Evolutionary conservation across 2,888 invertebrate species (phyloP).

Genomic region (Erpobdella octoculata): DNA sequence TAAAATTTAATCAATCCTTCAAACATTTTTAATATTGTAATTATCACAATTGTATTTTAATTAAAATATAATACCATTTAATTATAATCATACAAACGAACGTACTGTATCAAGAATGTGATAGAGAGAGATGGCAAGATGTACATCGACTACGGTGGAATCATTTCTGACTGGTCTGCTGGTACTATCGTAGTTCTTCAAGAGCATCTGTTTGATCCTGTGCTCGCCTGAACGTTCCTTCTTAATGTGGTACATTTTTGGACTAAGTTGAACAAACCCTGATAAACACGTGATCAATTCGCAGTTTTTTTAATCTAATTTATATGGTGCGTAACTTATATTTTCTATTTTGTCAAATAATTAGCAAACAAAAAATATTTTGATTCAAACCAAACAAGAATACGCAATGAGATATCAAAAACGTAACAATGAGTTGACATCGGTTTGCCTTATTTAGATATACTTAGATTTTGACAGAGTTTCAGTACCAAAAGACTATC

Average conservation of each 20-base stretch:
- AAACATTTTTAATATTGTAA: neutral
- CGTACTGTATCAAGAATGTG: slow-evolving; percentile 30
- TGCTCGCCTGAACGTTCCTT: slow-evolving; percentile 25
- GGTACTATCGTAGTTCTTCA: slow-evolving; percentile 26
- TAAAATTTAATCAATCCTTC: neutral
- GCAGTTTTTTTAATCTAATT: too few species aligned
- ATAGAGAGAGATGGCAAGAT: slow-evolving; percentile 29
- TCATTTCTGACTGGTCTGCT: slow-evolving; percentile 30
- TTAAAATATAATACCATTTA: neutral
- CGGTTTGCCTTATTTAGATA: too few species aligned
- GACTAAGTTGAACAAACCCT: neutral
- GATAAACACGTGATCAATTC: too few species aligned
- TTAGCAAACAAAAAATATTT: too few species aligned
- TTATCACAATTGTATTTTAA: neutral
- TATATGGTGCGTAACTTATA: too few species aligned
- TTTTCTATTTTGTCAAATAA: too few species aligned
- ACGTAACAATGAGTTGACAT: too few species aligned
- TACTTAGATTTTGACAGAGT: too few species aligned
- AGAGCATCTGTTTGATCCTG: slow-evolving; percentile 19
- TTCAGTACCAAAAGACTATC: too few species aligned
- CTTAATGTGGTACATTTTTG: neutral
- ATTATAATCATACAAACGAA: neutral
- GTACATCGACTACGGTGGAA: slow-evolving; percentile 10
- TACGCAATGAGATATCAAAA: too few species aligned
- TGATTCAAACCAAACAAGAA: too few species aligned